These are phyloP conservation scores for Aratinga solstitialis DNA, from an alignment of 2,797 vertebrate genomes.

Conservation along the genomic window DNA sequence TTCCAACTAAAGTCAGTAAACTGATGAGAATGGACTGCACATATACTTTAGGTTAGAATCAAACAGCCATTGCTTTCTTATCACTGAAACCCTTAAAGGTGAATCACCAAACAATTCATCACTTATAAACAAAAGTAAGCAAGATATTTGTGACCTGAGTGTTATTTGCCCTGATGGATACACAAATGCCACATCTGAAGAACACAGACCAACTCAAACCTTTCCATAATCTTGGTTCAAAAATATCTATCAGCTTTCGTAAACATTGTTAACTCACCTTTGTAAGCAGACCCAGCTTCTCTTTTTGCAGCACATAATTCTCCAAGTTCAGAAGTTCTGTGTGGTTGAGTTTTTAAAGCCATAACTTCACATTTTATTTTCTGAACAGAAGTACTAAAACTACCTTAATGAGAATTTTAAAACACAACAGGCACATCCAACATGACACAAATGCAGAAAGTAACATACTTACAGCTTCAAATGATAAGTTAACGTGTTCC, in stretches of 20 bases:
- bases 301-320: background rate
- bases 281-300: background rate
- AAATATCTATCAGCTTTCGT: background rate
- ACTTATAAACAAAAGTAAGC: background rate
- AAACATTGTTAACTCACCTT: background rate
- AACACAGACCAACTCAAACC: background rate
- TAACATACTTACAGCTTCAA: slow-evolving; percentile 84
- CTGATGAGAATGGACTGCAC: background rate
- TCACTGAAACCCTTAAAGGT: background rate
- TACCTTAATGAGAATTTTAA: background rate
- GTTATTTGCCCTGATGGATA: background rate
- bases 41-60: background rate
- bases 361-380: background rate
- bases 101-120: background rate
- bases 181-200: background rate
- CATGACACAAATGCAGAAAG: background rate
- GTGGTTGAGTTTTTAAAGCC: background rate
- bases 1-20: background rate
- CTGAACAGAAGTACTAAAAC: background rate
- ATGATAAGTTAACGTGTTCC: slow-evolving; percentile 85
- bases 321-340: background rate
- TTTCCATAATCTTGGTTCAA: background rate
- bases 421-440: background rate
- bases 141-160: background rate
- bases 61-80: background rate